These are phyloP conservation scores for Echinops telfairi DNA, from an alignment of 2,113 vertebrate species.

Conservation along the genomic window DNA sequence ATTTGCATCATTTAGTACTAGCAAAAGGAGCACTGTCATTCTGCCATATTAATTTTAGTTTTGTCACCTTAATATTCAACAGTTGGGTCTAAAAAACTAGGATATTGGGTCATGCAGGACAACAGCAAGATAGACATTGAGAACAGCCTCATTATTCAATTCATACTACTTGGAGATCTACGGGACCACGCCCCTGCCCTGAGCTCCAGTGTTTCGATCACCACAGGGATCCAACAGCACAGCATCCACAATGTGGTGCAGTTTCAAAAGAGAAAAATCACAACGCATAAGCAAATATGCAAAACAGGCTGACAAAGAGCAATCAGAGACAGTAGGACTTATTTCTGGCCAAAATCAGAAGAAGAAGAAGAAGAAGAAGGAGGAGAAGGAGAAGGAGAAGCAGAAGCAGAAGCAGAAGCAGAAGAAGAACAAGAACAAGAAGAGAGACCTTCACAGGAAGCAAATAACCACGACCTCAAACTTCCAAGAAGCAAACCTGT, in stretches of 20 bases:
- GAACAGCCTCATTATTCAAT: slow-evolving; percentile 28
- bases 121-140: slow-evolving; percentile 30
- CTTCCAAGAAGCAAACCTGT: slow-evolving; percentile 1
- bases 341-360: slow-evolving; percentile 38
- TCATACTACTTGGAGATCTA: not conserved
- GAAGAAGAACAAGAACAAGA: too few species aligned
- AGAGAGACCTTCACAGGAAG: slow-evolving; percentile 28
- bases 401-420: too few species aligned
- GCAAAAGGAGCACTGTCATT: slow-evolving; percentile 71
- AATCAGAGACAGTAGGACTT: slow-evolving; percentile 21
- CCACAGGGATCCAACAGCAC: not conserved
- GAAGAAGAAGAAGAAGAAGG: not conserved
- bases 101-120: slow-evolving; percentile 35
- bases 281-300: not conserved
- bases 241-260: not conserved
- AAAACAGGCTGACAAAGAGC: slow-evolving; percentile 35
- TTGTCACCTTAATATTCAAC: slow-evolving; percentile 70
- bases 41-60: slow-evolving; percentile 76
- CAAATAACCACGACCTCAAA: slow-evolving; percentile 1
- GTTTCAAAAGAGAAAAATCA: slow-evolving; percentile 45
- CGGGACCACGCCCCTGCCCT: not conserved
- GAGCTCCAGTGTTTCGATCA: slow-evolving; percentile 32
- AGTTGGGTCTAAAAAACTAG: slow-evolving; percentile 40
- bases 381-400: too few species aligned
- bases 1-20: slow-evolving; percentile 76